A percentile compares a stretch with the other conserved stretches of the same genome.
These are phyloP conservation scores for Bicyclus anynana DNA, from an alignment of 1,140 invertebrate species.

Conservation along the genomic window DNA sequence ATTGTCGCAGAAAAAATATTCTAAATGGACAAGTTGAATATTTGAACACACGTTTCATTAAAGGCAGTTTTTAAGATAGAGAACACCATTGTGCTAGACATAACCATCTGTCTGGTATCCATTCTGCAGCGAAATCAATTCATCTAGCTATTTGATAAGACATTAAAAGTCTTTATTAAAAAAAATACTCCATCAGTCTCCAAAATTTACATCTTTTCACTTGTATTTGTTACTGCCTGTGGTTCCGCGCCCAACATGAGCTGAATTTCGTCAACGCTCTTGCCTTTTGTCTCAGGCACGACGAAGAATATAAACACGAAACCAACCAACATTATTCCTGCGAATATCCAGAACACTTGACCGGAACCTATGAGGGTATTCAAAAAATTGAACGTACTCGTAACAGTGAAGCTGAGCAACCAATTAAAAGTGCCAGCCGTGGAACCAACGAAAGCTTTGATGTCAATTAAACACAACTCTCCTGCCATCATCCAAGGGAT, in stretches of 20 bases:
- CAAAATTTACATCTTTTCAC: constrained; percentile 57
- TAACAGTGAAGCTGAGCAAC: constrained; percentile 88
- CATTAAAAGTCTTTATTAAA: constrained; percentile 32
- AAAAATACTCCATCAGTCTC: constrained; percentile 64
- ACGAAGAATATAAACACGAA: constrained; percentile 86
- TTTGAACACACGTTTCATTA: too few relatives aligned
- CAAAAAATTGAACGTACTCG: constrained; percentile 85
- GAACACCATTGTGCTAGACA: too few relatives aligned
- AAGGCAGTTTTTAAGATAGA: too few relatives aligned
- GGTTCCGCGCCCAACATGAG: constrained; percentile 73
- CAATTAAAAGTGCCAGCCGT: constrained; percentile 88
- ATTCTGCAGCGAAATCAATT: too few relatives aligned
- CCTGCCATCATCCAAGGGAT: constrained; percentile 89
- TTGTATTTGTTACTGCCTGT: constrained; percentile 29
- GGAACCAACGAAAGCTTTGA: constrained; percentile 86
- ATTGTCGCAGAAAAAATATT: too few relatives aligned
- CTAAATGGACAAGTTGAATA: too few relatives aligned
- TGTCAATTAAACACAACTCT: constrained; percentile 84
- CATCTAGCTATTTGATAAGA: not conserved
- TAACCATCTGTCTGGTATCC: too few relatives aligned
- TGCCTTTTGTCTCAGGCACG: constrained; percentile 94
- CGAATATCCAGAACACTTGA: constrained; percentile 89
- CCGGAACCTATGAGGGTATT: constrained; percentile 77
- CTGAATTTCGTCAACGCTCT: constrained; percentile 90
- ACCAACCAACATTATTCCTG: constrained; percentile 83